Conservation (phyloP, 2,113 vertebrate species). For the Cyrtonyx montezumae region DNA sequence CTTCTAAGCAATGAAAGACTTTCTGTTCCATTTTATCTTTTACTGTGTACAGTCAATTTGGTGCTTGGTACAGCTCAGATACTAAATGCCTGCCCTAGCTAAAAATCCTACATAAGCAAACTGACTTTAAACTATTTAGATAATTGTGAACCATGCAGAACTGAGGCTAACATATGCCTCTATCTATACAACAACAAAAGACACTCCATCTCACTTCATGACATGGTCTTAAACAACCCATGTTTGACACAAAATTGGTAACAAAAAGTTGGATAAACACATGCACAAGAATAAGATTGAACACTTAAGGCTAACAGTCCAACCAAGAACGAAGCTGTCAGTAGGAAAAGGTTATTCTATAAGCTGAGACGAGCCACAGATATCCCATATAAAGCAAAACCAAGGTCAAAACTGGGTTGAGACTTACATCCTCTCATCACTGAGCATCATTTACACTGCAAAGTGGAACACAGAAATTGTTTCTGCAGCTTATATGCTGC, state of each 20-base stretch:
- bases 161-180: background rate
- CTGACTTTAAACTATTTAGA: background rate
- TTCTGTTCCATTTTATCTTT: background rate
- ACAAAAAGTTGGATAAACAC: background rate
- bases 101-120: background rate
- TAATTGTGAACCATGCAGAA: background rate
- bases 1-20: background rate
- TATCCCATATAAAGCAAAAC: background rate
- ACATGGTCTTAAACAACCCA: background rate
- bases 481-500: background rate
- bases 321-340: background rate
- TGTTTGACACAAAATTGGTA: background rate
- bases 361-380: background rate
- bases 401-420: background rate
- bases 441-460: background rate
- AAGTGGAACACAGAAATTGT: background rate
- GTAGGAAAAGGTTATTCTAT: background rate
- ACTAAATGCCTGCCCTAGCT: background rate
- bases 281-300: background rate
- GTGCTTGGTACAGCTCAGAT: background rate
- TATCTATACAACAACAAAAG: background rate
- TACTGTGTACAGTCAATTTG: background rate
- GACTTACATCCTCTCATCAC: background rate
- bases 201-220: background rate
- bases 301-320: background rate